Evolutionary conservation across 1,140 invertebrate species (phyloP), one percentile per base, ranked within the genome.

Genomic region (Drosophila sp.): DNA sequence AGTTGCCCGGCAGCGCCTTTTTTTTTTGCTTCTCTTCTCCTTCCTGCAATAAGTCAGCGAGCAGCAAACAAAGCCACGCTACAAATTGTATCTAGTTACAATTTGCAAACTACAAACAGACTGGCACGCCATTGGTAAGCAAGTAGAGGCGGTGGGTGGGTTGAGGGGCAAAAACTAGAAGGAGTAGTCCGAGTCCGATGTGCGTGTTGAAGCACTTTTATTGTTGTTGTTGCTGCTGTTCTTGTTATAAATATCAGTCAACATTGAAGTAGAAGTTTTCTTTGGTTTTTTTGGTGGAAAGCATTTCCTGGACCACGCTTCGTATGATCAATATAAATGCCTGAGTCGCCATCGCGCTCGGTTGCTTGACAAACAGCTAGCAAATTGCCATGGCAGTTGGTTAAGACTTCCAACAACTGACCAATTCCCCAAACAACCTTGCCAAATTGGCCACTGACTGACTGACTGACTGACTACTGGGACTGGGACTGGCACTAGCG

Each of bases 21-120:
- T 35, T 23, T 33, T 35, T 58, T 23, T 33, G 17, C 38, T 25
- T 38, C 25, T 66, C 80, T 76, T 65, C 87, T 86, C 72, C 82
- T 86, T 86, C 82, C 82, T 86, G 82, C 82, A 86, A 86, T 86
- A 86, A 86, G 82, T 86, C 82, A 86, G 76, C 79, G 83, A 63
- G 69, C 72, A 87, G 66, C 83, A 74, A 87, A 89, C 84, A 89
- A 89, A 89, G 77, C 84, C 70, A 89, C 77, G 84, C 77, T 89
- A 89, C 84, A 89, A 89, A 89, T 89, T 89, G 84, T 89, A 89
- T 89, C 84, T 89, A 89, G 84, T 89, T 89, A 89, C 84, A 89
- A 89, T 89, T 89, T 89, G 84, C 84, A 89, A 89, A 89, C 84
- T 89, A 90, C 84, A 89, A 89, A 89, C 84, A 78, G 80, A 79